Conservation (phyloP, 2,888 invertebrate genomes). For the Orchesellides sinensis region DNA sequence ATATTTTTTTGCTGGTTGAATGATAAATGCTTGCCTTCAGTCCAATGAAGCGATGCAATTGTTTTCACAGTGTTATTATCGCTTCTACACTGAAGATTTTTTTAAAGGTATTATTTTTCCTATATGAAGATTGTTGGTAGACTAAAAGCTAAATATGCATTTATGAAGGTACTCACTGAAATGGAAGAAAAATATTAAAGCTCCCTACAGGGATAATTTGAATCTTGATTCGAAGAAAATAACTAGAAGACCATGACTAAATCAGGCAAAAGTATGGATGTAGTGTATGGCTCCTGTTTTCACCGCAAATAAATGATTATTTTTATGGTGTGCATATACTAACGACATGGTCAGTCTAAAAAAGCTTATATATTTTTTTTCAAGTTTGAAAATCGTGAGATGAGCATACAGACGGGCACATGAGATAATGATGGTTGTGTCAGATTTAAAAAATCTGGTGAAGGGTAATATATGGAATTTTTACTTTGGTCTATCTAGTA, state of each 20-base stretch:
- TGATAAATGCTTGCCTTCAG: slow-evolving; percentile 55
- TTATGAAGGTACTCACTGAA: slow-evolving; percentile 13
- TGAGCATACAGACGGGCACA: slow-evolving; percentile 27
- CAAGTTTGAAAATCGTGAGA: slow-evolving; percentile 57
- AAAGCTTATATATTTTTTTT: slow-evolving; percentile 8
- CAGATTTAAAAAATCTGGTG: slow-evolving; percentile 52
- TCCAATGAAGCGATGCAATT: slow-evolving; percentile 45
- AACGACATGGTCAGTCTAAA: slow-evolving; percentile 4
- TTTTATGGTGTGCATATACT: background rate
- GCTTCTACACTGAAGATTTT: slow-evolving; percentile 1
- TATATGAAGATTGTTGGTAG: background rate
- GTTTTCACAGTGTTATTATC: slow-evolving; percentile 32
- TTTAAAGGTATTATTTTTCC: too few species aligned
- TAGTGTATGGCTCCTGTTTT: slow-evolving; percentile 47
- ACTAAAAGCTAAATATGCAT: background rate
- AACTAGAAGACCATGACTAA: slow-evolving; percentile 33
- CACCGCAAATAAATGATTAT: slow-evolving; percentile 15
- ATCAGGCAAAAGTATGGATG: background rate
- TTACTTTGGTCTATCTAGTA: too few species aligned
- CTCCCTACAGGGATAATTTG: slow-evolving; percentile 64
- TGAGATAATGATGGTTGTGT: slow-evolving; percentile 65
- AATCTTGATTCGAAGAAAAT: slow-evolving; percentile 45
- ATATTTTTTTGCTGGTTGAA: slow-evolving; percentile 11
- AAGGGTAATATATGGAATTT: slow-evolving; percentile 57
- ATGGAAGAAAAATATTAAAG: slow-evolving; percentile 14